Evolutionary conservation across 2,113 vertebrate genomes (phyloP).

Genomic region (Nansenia antarctica): DNA sequence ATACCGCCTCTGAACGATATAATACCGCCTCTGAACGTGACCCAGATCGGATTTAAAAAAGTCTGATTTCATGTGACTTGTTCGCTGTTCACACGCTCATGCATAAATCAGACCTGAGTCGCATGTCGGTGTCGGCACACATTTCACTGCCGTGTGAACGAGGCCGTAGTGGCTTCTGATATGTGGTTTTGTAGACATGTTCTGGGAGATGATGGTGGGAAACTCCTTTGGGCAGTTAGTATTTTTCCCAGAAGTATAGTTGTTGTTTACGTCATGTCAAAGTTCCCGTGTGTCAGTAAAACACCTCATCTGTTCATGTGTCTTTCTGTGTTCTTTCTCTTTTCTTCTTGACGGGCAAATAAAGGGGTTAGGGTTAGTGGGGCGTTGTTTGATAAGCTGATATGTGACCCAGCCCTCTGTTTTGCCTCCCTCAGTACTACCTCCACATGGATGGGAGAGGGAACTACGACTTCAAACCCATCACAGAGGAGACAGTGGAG

Average conservation of each 20-base stretch:
- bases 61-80: too few species aligned
- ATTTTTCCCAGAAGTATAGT: not conserved
- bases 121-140: too few species aligned
- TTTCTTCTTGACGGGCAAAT: too few species aligned
- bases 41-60: too few species aligned
- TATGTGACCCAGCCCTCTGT: not conserved
- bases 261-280: not conserved
- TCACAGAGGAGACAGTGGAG: constrained; percentile 93
- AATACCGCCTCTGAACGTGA: too few species aligned
- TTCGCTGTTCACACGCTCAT: too few species aligned
- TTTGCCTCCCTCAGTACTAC: constrained; percentile 79
- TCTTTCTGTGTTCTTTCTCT: too few species aligned
- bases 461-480: constrained; percentile 95
- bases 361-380: not conserved
- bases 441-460: constrained; percentile 98
- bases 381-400: not conserved
- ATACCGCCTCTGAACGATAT: too few species aligned
- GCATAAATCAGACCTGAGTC: too few species aligned
- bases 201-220: not conserved
- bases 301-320: too few species aligned
- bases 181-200: not conserved
- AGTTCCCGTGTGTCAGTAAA: not conserved
- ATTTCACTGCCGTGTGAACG: too few species aligned
- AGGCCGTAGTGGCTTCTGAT: not conserved
- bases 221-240: not conserved